phyloP scores from a whole-genome alignment of 1,140 invertebrate species.

The Philaenus spumarius region DNA sequence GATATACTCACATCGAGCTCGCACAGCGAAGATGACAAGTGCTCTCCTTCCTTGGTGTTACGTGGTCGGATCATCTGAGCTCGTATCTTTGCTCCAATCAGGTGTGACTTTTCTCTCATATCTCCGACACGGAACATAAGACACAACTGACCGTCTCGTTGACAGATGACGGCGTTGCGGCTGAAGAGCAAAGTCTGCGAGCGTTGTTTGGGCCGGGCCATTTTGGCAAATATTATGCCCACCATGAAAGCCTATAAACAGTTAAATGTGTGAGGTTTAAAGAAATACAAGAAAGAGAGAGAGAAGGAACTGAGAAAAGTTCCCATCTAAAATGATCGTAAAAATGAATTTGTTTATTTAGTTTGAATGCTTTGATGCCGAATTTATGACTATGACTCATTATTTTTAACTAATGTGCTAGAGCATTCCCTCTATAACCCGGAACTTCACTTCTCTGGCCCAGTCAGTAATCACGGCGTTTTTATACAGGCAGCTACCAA shows the following conservation, averaged over 20 bases:
- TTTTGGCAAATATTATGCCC: slow-evolving; percentile 92
- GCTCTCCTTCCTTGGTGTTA: slow-evolving; percentile 83
- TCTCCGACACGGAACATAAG: slow-evolving; percentile 97
- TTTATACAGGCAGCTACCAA: too few relatives aligned
- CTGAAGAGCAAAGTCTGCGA: slow-evolving; percentile 95
- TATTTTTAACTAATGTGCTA: too few relatives aligned
- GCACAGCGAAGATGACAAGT: slow-evolving; percentile 75
- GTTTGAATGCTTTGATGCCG: too few relatives aligned
- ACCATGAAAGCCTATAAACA: slow-evolving; percentile 86
- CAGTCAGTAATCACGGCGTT: too few relatives aligned
- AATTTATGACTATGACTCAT: too few relatives aligned
- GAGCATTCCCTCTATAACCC: too few relatives aligned
- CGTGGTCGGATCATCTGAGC: slow-evolving; percentile 87
- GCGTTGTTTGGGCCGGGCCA: slow-evolving; percentile 95
- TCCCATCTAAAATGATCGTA: too few relatives aligned
- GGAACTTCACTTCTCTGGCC: too few relatives aligned
- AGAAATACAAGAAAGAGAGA: too few relatives aligned
- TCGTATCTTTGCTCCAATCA: slow-evolving; percentile 86
- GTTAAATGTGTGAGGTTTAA: too few relatives aligned
- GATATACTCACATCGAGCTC: slow-evolving; percentile 60
- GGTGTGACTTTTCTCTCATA: slow-evolving; percentile 91
- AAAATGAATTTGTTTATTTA: too few relatives aligned
- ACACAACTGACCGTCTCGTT: slow-evolving; percentile 81
- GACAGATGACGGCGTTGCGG: slow-evolving; percentile 85
- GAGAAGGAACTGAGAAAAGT: too few relatives aligned